phyloP scores from a whole-genome alignment of 2,888 invertebrate species.

The Camponotus fellah region DNA sequence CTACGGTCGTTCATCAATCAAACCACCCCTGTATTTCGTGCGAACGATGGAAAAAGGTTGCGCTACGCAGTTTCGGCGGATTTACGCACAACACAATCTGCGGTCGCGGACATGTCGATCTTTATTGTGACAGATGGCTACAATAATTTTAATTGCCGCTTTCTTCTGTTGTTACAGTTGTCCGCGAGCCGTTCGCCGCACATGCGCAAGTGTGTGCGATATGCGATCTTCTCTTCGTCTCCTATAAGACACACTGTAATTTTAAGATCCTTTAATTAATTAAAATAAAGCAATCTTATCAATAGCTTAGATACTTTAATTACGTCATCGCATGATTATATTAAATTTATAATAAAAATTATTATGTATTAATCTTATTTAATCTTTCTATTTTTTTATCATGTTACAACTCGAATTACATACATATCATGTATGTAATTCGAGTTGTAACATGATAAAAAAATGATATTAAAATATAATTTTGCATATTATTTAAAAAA shows the following conservation, averaged over 20 bases:
- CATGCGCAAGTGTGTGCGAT: conserved; percentile 52
- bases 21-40: conserved; percentile 49
- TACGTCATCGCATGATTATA: background rate
- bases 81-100: conserved; percentile 52
- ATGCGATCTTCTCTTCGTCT: conserved; percentile 29
- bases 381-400: background rate
- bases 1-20: conserved; percentile 65
- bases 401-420: no score
- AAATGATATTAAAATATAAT: background rate
- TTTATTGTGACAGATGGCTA: conserved; percentile 71
- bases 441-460: background rate
- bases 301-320: background rate
- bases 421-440: background rate
- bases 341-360: background rate
- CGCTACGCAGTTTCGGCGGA: conserved; percentile 38
- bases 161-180: conserved; percentile 70
- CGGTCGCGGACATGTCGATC: conserved; percentile 42
- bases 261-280: background rate
- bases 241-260: background rate
- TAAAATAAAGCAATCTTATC: background rate
- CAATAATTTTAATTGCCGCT: conserved; percentile 66
- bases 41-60: conserved; percentile 60
- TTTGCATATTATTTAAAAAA: background rate
- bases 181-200: conserved; percentile 49
- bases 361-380: background rate